A percentile compares a stretch with the other conserved stretches of the same genome.
These are phyloP conservation scores for Xiphophorus hellerii DNA, from an alignment of 2,113 vertebrate species.

Conservation along the genomic window DNA sequence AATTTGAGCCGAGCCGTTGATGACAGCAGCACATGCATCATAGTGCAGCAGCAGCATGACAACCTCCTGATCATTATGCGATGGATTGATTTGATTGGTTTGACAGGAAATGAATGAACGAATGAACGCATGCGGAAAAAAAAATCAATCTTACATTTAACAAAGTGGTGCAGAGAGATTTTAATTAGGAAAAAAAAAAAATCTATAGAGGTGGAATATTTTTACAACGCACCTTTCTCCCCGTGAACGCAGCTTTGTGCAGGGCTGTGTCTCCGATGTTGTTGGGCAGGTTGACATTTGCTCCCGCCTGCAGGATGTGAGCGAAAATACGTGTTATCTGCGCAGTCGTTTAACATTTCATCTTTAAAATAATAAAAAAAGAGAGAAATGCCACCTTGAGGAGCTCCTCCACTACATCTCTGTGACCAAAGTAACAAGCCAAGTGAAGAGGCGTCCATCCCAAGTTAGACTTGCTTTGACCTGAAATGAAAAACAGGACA, in stretches of 20 bases:
- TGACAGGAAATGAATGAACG: slow-evolving; percentile 30
- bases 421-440: slow-evolving; percentile 96
- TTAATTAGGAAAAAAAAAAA: background rate
- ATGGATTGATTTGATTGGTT: slow-evolving; percentile 36
- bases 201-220: background rate
- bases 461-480: slow-evolving; percentile 93
- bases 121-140: slow-evolving; percentile 40
- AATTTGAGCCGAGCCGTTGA: slow-evolving; percentile 93
- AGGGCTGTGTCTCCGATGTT: slow-evolving; percentile 93
- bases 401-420: slow-evolving; percentile 88
- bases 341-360: background rate
- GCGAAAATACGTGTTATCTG: slow-evolving; percentile 39
- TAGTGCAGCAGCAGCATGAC: slow-evolving; percentile 93
- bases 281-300: slow-evolving; percentile 90
- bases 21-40: slow-evolving; percentile 87
- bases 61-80: slow-evolving; percentile 84
- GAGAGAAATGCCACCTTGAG: slow-evolving; percentile 82
- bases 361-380: slow-evolving; percentile 3
- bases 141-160: slow-evolving; percentile 5
- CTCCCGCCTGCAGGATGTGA: slow-evolving; percentile 83
- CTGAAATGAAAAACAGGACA: slow-evolving; percentile 70
- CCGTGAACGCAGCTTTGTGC: slow-evolving; percentile 96
- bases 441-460: slow-evolving; percentile 97
- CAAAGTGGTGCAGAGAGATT: slow-evolving; percentile 6
- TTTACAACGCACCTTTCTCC: slow-evolving; percentile 85